Evolutionary conservation across 2,888 invertebrate genomes (phyloP).

Genomic region (Apodemia duryi): DNA sequence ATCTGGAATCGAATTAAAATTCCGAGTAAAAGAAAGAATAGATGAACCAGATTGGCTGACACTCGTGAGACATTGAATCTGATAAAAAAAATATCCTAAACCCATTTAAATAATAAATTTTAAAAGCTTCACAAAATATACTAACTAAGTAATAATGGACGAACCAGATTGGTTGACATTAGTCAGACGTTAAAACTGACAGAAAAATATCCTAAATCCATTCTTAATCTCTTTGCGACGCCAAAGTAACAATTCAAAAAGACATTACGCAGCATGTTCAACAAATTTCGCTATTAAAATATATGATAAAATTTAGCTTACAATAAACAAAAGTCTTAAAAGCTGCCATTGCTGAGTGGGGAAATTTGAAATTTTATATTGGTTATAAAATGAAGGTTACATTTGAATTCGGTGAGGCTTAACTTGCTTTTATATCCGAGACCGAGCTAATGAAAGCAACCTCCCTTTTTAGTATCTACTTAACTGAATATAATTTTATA

Average conservation of each 20-base stretch:
- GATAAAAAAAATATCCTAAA: no score
- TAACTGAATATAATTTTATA: conserved; percentile 36
- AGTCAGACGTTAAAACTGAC: neutral
- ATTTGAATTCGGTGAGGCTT: conserved; percentile 53
- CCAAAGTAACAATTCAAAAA: neutral
- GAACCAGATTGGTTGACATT: neutral
- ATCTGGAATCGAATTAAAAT: no score
- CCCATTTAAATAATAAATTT: neutral
- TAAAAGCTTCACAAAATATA: neutral
- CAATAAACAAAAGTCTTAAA: conserved; percentile 36
- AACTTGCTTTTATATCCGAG: conserved; percentile 56
- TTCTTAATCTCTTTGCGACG: conserved; percentile 1
- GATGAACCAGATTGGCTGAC: no score
- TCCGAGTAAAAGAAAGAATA: no score
- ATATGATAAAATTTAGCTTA: conserved; percentile 10
- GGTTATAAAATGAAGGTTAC: conserved; percentile 61
- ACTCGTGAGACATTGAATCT: no score
- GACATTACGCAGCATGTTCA: conserved; percentile 18
- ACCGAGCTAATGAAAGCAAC: conserved; percentile 62
- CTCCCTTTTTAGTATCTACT: conserved; percentile 65
- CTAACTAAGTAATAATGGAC: neutral
- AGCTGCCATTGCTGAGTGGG: conserved; percentile 48
- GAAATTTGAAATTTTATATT: conserved; percentile 70
- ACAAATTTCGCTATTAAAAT: conserved; percentile 4
- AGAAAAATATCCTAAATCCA: neutral